These are phyloP conservation scores for Nicator chloris DNA, from an alignment of 2,113 vertebrate species.

Conservation along the genomic window DNA sequence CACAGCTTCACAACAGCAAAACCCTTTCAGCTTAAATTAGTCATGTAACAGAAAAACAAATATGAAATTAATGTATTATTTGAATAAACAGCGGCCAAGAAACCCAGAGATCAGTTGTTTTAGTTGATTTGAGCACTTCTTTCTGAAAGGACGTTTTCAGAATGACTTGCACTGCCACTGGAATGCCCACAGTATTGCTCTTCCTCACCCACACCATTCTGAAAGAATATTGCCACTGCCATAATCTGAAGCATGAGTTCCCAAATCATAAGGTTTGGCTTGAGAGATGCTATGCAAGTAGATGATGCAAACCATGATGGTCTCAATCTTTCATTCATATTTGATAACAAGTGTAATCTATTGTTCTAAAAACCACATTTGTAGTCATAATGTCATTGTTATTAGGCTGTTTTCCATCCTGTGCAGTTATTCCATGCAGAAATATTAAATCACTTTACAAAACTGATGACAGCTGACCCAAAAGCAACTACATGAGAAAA, in stretches of 20 bases:
- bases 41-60: background rate
- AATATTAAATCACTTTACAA: background rate
- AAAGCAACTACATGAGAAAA: conserved; percentile 9
- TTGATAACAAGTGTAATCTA: conserved; percentile 31
- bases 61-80: background rate
- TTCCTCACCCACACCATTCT: background rate
- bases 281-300: background rate
- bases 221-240: conserved; percentile 15
- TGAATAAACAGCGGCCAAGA: background rate
- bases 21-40: background rate
- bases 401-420: background rate
- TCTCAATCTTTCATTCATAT: conserved; percentile 51
- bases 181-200: background rate
- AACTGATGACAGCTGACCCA: background rate
- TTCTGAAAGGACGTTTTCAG: background rate
- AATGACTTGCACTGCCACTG: background rate
- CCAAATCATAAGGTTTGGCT: background rate
- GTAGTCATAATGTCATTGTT: background rate
- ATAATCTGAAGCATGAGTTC: background rate
- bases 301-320: background rate
- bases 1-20: background rate
- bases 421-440: background rate
- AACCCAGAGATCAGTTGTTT: background rate
- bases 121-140: background rate
- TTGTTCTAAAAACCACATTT: conserved; percentile 18